Percentiles rank a stretch among this genome's conserved stretches.
phyloP scores from a whole-genome alignment of 30 jellyfish, hydroid and myxozoan species.

The Cassiopea xamachana region DNA sequence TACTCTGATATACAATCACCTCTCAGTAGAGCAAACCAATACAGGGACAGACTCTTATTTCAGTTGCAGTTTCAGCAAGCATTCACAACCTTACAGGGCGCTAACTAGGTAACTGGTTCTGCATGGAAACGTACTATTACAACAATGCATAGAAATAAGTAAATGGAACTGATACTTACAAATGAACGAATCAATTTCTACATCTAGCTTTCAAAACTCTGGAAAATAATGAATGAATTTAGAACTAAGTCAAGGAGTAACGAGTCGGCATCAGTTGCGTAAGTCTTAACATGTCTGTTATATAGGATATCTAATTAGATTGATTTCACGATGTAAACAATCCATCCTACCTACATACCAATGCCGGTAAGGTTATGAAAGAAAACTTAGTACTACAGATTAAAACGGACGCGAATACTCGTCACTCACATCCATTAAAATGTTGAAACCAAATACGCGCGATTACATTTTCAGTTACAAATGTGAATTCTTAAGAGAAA shows the following conservation, averaged over 20 bases:
- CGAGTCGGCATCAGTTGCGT: too few species aligned
- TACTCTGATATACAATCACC: neutral
- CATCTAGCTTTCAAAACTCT: neutral
- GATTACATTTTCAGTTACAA: neutral
- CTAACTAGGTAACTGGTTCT: neutral
- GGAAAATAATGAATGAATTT: neutral
- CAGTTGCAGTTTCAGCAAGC: neutral
- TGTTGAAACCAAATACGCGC: neutral
- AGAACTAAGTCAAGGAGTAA: too few species aligned
- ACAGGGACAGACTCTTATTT: neutral
- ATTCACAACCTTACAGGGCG: neutral
- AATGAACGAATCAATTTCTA: neutral
- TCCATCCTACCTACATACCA: neutral
- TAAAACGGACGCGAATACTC: neutral
- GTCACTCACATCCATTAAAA: neutral
- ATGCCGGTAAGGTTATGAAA: neutral
- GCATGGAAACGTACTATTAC: neutral
- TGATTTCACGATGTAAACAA: neutral
- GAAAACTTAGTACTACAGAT: neutral
- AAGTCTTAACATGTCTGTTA: neutral
- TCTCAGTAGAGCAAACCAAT: neutral
- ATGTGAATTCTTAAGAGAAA: constrained; percentile 45
- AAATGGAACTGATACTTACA: neutral
- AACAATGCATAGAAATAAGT: neutral
- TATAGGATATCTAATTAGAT: neutral